These are phyloP conservation scores for Cervus canadensis DNA, from an alignment of 2,113 vertebrate genomes.

Conservation along the genomic window DNA sequence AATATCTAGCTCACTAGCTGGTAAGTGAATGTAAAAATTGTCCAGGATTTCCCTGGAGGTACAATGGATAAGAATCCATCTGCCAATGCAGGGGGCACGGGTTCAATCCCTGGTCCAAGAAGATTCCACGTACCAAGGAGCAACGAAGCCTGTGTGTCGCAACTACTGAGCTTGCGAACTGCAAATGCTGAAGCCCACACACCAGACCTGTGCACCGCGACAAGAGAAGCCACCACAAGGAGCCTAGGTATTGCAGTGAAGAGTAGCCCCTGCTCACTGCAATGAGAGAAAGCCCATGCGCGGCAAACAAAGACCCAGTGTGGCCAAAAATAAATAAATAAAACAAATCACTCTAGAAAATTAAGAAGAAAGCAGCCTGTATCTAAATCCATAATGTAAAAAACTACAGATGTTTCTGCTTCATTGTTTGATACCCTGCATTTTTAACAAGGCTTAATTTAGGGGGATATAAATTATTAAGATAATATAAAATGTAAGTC, in stretches of 20 bases:
- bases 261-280: not conserved
- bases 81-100: not conserved
- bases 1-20: not conserved
- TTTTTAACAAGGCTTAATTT: not conserved
- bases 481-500: not conserved
- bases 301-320: not conserved
- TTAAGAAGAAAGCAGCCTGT: not conserved
- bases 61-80: not conserved
- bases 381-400: not conserved
- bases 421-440: not conserved
- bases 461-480: not conserved
- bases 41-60: not conserved
- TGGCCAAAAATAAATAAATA: not conserved
- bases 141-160: not conserved
- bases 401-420: not conserved
- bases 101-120: not conserved
- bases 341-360: not conserved
- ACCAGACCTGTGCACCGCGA: fast-evolving
- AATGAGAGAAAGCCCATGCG: not conserved
- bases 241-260: not conserved
- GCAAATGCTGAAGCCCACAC: not conserved
- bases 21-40: not conserved
- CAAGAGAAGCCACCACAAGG: not conserved
- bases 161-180: not conserved
- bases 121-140: not conserved